Base-by-base conservation (phyloP, 2,888 invertebrate species). In the Leistus spinibarbis region DNA sequence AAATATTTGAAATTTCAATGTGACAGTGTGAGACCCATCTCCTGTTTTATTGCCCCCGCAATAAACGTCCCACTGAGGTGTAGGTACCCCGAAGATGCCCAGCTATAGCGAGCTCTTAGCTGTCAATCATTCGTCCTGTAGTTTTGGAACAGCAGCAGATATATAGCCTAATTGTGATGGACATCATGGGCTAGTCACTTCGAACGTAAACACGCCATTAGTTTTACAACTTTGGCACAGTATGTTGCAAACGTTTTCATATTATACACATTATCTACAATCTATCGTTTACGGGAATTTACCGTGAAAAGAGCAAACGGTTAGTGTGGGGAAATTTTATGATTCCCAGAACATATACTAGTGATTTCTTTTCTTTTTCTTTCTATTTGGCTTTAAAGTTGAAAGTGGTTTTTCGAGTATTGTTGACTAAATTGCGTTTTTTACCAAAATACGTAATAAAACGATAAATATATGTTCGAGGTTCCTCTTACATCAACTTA, bases 151-250 rank as follows among this genome's bases (percentile, higher is more conserved):
- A n/a, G n/a, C 27, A 27, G 27, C 27, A 27, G 27, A 7, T 27
- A 27, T 27, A 27, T 27, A 9, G 27, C 9, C 27, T 27, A 1
- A 27, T 27, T 27, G 27, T 27, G 0, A 27, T 27, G 27, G 57
- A 57, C 20, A 57, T 57, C 54, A 54, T 17, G 54, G n/a, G 54
- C 17, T 54, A 13, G 54, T 54, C 57, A 57, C 19, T 57, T 2
- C 19, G 7, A 57, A 16, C 20, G 57, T 57, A 57, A 57, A 57
- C 57, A 57, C 27, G 9, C 57, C 20, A 57, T 57, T 57, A 57
- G 9, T 57, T 57, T 57, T 57, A 57, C 20, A 20, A 57, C 57
- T 57, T 57, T 20, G 9, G 57, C 57, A 57, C 57, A 57, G 57
- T 20, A 16, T 9, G 27, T 27, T 9, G 27, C 27, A 27, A 27